These are phyloP conservation scores for Stegostoma tigrinum DNA, from an alignment of 2,113 vertebrate species.

Conservation along the genomic window DNA sequence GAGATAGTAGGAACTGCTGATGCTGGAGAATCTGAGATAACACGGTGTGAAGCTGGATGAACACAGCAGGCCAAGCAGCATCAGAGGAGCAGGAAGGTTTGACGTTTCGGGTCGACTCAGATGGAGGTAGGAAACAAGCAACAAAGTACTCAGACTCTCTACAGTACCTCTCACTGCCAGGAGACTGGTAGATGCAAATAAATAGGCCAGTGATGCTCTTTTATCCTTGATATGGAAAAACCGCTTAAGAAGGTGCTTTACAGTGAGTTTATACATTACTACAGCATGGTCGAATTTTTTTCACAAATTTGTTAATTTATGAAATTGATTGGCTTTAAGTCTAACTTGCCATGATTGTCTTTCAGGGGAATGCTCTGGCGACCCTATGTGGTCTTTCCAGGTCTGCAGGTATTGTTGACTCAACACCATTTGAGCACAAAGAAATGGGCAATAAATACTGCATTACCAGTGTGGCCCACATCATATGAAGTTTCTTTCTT, in stretches of 20 bases:
- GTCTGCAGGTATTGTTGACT: not conserved
- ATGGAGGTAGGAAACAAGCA: not conserved
- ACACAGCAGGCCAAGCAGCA: too few relatives aligned
- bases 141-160: not conserved
- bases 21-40: too few relatives aligned
- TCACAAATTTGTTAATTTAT: not conserved
- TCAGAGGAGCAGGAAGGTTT: too few relatives aligned
- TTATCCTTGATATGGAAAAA: not conserved
- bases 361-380: not conserved
- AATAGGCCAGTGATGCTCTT: not conserved
- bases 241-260: not conserved
- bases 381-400: not conserved
- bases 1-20: too few relatives aligned
- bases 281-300: not conserved
- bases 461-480: not conserved
- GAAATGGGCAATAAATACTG: not conserved
- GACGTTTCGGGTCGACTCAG: not conserved
- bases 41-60: too few relatives aligned
- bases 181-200: not conserved
- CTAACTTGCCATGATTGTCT: not conserved
- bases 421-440: not conserved
- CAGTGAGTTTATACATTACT: not conserved
- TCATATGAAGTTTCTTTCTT: not conserved
- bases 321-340: not conserved
- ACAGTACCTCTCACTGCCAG: not conserved